These are phyloP conservation scores for Zaprionus taronus DNA, from an alignment of 1,140 invertebrate species.

Conservation along the genomic window DNA sequence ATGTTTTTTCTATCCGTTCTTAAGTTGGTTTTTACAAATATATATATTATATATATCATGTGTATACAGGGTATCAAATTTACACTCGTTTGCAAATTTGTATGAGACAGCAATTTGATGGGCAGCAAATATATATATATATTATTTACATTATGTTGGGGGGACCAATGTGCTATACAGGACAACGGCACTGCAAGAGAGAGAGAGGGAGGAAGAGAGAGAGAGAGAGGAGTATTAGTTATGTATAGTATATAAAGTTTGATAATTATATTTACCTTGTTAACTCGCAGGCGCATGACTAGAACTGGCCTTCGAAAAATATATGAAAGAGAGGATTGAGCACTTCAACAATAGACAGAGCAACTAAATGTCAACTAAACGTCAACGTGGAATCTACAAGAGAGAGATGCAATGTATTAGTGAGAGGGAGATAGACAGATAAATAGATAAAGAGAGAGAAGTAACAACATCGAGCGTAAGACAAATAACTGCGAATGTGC, in stretches of 20 bases:
- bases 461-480: slow-evolving; percentile 10
- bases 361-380: slow-evolving; percentile 43
- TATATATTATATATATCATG: slow-evolving; percentile 17
- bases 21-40: slow-evolving; percentile 35
- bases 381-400: slow-evolving; percentile 51
- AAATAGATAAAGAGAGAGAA: background rate
- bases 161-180: slow-evolving; percentile 48
- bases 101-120: slow-evolving; percentile 65
- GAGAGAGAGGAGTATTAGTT: background rate
- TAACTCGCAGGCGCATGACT: slow-evolving; percentile 39
- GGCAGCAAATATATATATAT: slow-evolving; percentile 55
- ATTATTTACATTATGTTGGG: slow-evolving; percentile 34
- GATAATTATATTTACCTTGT: slow-evolving; percentile 28
- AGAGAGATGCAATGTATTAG: background rate
- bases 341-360: slow-evolving; percentile 22
- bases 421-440: background rate
- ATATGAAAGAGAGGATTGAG: slow-evolving; percentile 7
- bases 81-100: slow-evolving; percentile 67
- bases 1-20: slow-evolving; percentile 17
- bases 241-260: background rate
- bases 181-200: slow-evolving; percentile 56
- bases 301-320: slow-evolving; percentile 21
- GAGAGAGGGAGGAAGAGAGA: background rate
- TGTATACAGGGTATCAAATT: slow-evolving; percentile 45
- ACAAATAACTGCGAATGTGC: slow-evolving; percentile 47